Evolutionary conservation across 1,140 invertebrate genomes (phyloP).

Genomic region (Bicyclus anynana): DNA sequence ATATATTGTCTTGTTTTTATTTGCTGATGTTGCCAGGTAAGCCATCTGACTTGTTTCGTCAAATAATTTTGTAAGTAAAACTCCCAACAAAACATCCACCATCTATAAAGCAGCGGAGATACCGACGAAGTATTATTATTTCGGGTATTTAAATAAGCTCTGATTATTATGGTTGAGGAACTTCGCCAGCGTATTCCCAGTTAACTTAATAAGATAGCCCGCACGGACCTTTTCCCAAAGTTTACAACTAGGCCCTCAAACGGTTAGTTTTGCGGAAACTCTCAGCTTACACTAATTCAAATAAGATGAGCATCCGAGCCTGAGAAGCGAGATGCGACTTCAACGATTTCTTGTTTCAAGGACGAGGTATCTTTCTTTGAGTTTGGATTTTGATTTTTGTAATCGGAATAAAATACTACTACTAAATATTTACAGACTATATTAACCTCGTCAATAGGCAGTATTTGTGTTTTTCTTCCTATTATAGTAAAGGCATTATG

Average conservation of each 20-base stretch:
- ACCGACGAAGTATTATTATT: neutral
- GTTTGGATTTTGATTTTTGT: too few relatives aligned
- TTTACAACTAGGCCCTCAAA: neutral
- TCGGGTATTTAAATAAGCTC: neutral
- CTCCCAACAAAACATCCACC: too few relatives aligned
- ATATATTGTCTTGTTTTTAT: too few relatives aligned
- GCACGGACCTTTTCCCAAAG: neutral
- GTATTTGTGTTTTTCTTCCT: too few relatives aligned
- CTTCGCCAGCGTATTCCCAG: neutral
- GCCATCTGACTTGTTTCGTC: too few relatives aligned
- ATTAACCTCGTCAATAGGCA: too few relatives aligned
- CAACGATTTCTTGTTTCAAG: neutral
- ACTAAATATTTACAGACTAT: too few relatives aligned
- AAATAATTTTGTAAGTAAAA: too few relatives aligned
- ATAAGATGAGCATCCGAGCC: constrained; percentile 1
- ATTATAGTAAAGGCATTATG: too few relatives aligned
- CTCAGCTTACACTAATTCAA: neutral
- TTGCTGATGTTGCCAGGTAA: too few relatives aligned
- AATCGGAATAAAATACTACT: too few relatives aligned
- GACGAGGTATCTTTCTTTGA: neutral
- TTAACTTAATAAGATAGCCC: neutral
- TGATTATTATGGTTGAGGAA: neutral
- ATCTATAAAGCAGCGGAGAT: too few relatives aligned
- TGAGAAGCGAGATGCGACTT: neutral
- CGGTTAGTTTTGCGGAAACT: constrained; percentile 1